Evolutionary conservation across 2,888 invertebrate species (phyloP).

Genomic region (Drosophila mayaguana): DNA sequence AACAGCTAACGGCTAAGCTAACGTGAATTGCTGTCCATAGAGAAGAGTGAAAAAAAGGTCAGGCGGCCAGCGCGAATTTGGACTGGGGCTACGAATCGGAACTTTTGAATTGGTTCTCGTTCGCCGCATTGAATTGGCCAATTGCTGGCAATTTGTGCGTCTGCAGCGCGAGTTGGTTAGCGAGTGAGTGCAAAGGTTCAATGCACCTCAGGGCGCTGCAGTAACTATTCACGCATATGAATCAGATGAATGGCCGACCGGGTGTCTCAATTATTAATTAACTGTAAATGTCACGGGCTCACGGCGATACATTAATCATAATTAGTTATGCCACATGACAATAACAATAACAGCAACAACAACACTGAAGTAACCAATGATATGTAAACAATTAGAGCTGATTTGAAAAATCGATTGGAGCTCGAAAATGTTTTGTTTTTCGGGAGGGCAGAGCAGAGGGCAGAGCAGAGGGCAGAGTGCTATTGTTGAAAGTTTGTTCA

Average conservation of each 20-base stretch:
- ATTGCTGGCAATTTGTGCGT: conserved; percentile 41
- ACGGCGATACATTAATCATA: conserved; percentile 73
- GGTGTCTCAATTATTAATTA: conserved; percentile 67
- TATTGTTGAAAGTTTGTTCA: conserved; percentile 73
- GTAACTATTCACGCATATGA: conserved; percentile 24
- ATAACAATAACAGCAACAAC: conserved; percentile 27
- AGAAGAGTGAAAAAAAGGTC: conserved; percentile 26
- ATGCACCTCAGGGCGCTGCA: conserved; percentile 54
- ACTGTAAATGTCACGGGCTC: conserved; percentile 75
- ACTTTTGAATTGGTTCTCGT: conserved; percentile 9
- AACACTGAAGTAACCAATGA: conserved; percentile 60
- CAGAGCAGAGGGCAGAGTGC: conserved; percentile 56
- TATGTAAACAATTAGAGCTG: conserved; percentile 78
- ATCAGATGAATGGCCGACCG: conserved; percentile 9
- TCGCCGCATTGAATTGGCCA: conserved; percentile 34
- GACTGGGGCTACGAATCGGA: conserved; percentile 16
- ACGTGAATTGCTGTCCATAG: conserved; percentile 20
- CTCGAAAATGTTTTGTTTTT: conserved; percentile 27
- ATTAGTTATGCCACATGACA: conserved; percentile 80
- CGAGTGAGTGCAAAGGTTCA: conserved; percentile 54
- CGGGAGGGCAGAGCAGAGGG: conserved; percentile 50
- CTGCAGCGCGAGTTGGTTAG: not conserved
- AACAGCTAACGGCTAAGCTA: conserved; percentile 10
- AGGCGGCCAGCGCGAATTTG: conserved; percentile 21
- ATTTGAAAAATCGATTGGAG: conserved; percentile 68